Evolutionary conservation across 2,888 invertebrate genomes (phyloP).

Genomic region (Unio delphinus): DNA sequence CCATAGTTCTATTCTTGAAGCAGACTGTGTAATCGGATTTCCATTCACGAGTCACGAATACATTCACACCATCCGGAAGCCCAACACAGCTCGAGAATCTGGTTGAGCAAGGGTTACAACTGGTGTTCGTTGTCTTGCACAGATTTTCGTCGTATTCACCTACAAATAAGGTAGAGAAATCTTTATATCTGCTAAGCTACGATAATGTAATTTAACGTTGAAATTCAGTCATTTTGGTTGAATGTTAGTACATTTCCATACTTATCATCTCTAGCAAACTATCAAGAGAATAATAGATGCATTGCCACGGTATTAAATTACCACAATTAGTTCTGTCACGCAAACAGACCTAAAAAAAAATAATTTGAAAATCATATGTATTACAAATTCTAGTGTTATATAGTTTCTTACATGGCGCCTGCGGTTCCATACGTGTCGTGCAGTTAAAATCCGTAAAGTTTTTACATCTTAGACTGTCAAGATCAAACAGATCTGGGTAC

Average conservation of each 20-base stretch:
- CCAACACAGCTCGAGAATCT: constrained; percentile 9
- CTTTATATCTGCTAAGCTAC: neutral
- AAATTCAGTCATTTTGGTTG: too few species aligned
- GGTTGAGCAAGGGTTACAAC: constrained; percentile 5
- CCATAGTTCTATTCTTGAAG: constrained; percentile 1
- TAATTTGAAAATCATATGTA: too few species aligned
- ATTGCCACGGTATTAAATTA: too few species aligned
- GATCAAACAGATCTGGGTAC: constrained; percentile 43
- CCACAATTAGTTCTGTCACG: too few species aligned
- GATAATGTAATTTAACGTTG: neutral
- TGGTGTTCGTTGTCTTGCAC: constrained; percentile 13
- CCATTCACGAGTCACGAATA: constrained; percentile 10
- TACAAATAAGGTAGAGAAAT: constrained; percentile 9
- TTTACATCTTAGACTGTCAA: constrained; percentile 26
- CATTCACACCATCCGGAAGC: constrained; percentile 28
- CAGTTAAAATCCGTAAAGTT: constrained; percentile 38
- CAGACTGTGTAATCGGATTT: constrained; percentile 10
- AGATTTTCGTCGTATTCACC: constrained; percentile 43
- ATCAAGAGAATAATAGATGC: too few species aligned
- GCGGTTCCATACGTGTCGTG: constrained; percentile 31
- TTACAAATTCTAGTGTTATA: too few species aligned
- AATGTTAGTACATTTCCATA: too few species aligned
- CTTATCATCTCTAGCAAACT: too few species aligned
- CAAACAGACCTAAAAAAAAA: too few species aligned
- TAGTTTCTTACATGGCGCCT: constrained; percentile 40